Evolutionary conservation across 2,888 invertebrate species (phyloP).

Genomic region (Macrophya annulata): DNA sequence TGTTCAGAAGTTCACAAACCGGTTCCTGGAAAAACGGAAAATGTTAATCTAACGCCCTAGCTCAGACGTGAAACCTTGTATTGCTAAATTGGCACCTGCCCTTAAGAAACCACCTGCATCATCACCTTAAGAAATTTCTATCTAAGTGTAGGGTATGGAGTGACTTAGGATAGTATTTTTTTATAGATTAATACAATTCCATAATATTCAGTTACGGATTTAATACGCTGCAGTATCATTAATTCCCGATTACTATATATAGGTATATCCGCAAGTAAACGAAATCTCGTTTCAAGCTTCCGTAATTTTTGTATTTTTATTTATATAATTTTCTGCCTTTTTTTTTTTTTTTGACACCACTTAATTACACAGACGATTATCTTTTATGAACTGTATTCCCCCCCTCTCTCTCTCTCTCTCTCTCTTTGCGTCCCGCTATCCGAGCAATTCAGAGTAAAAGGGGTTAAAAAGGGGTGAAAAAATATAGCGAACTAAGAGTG

Average conservation of each 20-base stretch:
- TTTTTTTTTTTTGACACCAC: background rate
- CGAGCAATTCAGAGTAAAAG: slow-evolving; percentile 15
- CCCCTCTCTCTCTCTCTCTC: background rate
- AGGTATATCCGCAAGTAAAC: background rate
- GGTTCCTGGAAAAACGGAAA: background rate
- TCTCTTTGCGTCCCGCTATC: background rate
- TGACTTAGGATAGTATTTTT: background rate
- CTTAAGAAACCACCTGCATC: background rate
- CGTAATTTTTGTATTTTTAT: background rate
- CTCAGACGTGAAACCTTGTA: background rate
- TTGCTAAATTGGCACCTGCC: slow-evolving; percentile 6
- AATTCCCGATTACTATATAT: background rate
- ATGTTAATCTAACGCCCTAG: background rate
- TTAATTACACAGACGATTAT: slow-evolving; percentile 21
- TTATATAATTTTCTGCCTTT: background rate
- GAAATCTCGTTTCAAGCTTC: background rate
- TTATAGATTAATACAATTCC: background rate
- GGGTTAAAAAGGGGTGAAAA: slow-evolving; percentile 36
- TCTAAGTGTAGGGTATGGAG: background rate
- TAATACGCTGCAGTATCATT: background rate
- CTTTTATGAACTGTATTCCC: background rate
- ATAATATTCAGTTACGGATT: no score
- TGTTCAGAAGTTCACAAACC: no score
- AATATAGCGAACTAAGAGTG: background rate
- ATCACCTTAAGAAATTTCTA: background rate